phyloP scores from a whole-genome alignment of 2,888 invertebrate species.

The Plemyria rubiginata region DNA sequence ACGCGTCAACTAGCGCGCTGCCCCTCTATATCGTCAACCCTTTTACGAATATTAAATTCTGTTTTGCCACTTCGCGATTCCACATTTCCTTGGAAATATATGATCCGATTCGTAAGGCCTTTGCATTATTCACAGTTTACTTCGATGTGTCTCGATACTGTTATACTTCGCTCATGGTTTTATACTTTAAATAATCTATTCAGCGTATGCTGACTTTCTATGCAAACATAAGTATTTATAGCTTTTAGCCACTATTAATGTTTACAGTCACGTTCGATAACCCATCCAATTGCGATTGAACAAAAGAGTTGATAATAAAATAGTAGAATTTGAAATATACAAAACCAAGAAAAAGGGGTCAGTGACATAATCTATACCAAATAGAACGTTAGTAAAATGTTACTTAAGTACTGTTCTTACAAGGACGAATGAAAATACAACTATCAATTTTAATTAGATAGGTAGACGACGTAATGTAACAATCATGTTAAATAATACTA shows the following conservation, averaged over 20 bases:
- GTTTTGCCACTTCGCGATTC: slow-evolving; percentile 84
- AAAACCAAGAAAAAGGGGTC: too few species aligned
- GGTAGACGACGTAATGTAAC: not conserved
- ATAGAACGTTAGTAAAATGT: not conserved
- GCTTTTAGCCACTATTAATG: too few species aligned
- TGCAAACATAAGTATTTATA: too few species aligned
- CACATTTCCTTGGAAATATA: slow-evolving; percentile 76
- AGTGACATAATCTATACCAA: too few species aligned
- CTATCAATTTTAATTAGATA: not conserved
- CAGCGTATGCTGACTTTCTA: too few species aligned
- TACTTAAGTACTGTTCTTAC: not conserved
- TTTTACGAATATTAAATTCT: slow-evolving; percentile 85
- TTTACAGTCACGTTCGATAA: too few species aligned
- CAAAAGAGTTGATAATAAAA: too few species aligned
- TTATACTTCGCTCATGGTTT: slow-evolving; percentile 37
- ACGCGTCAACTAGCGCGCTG: slow-evolving; percentile 82
- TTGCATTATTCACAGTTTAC: slow-evolving; percentile 75
- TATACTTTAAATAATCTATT: slow-evolving; percentile 21
- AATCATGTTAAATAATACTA: not conserved
- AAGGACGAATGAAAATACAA: not conserved
- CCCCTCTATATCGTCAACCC: slow-evolving; percentile 77
- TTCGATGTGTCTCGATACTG: slow-evolving; percentile 52
- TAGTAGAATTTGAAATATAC: too few species aligned
- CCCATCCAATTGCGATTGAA: too few species aligned
- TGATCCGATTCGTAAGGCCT: slow-evolving; percentile 72